Conservation (phyloP, 2,888 invertebrate genomes). For the Anorthoa munda region DNA sequence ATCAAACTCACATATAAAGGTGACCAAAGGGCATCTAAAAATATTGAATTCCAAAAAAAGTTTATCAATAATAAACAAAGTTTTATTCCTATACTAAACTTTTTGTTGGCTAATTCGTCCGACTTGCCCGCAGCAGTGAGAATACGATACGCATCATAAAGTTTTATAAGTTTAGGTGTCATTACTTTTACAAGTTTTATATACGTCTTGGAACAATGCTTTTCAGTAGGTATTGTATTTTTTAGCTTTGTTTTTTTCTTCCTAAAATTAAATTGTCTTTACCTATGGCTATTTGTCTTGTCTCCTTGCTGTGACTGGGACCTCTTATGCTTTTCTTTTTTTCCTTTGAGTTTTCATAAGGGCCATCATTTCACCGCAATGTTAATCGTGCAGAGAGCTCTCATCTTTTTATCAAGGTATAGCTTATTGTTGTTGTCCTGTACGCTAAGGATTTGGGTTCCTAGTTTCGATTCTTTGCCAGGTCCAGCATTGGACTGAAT, state of each 20-base stretch:
- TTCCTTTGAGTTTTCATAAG: no score
- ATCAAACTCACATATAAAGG: conserved; percentile 9
- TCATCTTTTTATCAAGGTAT: neutral
- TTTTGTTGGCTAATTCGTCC: conserved; percentile 30
- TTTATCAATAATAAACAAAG: neutral
- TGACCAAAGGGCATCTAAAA: conserved; percentile 5
- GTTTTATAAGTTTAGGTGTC: conserved; percentile 8
- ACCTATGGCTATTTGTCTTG: no score
- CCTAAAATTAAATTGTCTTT: no score
- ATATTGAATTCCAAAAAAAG: conserved; percentile 10
- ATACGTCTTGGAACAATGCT: neutral
- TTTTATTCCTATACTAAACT: conserved; percentile 1
- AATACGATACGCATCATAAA: conserved; percentile 8
- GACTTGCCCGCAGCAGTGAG: conserved; percentile 11
- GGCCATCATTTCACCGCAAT: no score
- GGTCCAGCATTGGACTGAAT: neutral
- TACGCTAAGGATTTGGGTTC: no score
- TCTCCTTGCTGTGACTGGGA: no score
- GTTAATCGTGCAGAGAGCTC: no score
- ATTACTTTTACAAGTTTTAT: conserved; percentile 9
- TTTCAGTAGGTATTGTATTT: no score
- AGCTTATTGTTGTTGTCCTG: neutral
- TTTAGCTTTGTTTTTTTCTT: neutral
- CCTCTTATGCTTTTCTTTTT: neutral
- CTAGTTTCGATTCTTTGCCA: neutral